Conservation (phyloP, 2,888 invertebrate species). For the Scrobipalpa atriplicella region DNA sequence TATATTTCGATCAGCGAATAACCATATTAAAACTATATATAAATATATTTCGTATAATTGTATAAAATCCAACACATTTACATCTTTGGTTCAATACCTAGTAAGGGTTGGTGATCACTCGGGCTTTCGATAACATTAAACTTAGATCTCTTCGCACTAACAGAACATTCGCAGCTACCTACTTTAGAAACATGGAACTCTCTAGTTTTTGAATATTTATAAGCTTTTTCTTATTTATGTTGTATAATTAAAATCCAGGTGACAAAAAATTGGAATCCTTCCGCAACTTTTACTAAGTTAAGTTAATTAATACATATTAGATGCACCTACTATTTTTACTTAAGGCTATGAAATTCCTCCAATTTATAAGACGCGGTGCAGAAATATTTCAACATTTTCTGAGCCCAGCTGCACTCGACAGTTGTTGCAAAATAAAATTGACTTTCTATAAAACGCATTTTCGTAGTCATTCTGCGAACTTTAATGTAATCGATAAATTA, state of each 20-base stretch:
- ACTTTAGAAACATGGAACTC: neutral
- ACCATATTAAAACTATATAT: constrained; percentile 41
- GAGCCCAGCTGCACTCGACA: no score
- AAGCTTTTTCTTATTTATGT: neutral
- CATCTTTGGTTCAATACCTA: constrained; percentile 81
- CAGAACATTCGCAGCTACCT: neutral
- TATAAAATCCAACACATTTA: constrained; percentile 72
- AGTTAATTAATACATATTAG: no score
- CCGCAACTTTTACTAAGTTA: no score
- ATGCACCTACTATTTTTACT: no score
- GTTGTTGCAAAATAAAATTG: no score
- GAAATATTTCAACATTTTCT: neutral
- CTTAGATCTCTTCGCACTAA: neutral
- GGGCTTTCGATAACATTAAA: constrained; percentile 25
- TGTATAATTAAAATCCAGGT: neutral
- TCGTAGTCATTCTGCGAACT: no score
- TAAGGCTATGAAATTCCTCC: no score
- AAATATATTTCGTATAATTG: constrained; percentile 44
- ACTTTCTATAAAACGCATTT: no score
- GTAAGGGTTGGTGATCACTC: constrained; percentile 71
- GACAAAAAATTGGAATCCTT: neutral
- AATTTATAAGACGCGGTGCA: no score
- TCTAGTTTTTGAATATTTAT: neutral
- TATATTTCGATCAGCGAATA: neutral
- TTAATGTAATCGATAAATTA: no score